Evolutionary conservation across 2,888 invertebrate genomes (phyloP).

Genomic region (Plutella xylostella): DNA sequence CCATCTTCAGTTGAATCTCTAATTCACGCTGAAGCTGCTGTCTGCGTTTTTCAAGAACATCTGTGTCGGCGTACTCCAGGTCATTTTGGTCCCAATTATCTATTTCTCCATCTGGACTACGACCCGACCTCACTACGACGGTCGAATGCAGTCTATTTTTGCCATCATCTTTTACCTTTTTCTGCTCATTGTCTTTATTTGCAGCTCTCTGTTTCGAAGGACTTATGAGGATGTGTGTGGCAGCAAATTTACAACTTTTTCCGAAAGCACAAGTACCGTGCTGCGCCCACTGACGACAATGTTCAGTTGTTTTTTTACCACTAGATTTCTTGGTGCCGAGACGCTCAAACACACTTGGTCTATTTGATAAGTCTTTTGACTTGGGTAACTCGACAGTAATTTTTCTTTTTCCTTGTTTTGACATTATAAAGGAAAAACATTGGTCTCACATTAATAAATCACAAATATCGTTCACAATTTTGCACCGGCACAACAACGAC

Average conservation of each 20-base stretch:
- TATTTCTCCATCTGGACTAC: slow-evolving; percentile 75
- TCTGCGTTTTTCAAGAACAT: slow-evolving; percentile 80
- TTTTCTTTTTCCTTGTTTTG: slow-evolving; percentile 80
- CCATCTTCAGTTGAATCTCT: slow-evolving; percentile 83
- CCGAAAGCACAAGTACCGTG: slow-evolving; percentile 83
- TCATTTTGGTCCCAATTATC: slow-evolving; percentile 84
- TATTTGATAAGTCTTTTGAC: slow-evolving; percentile 73
- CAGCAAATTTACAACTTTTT: slow-evolving; percentile 81
- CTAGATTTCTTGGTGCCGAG: slow-evolving; percentile 79
- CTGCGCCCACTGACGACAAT: slow-evolving; percentile 82
- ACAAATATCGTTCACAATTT: slow-evolving; percentile 1
- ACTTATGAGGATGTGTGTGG: slow-evolving; percentile 79
- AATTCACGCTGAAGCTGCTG: slow-evolving; percentile 81
- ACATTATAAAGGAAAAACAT: slow-evolving; percentile 65
- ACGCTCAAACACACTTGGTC: slow-evolving; percentile 87
- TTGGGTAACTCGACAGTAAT: slow-evolving; percentile 81
- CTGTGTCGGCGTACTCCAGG: slow-evolving; percentile 84
- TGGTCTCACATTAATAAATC: slow-evolving; percentile 30
- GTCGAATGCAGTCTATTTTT: slow-evolving; percentile 75
- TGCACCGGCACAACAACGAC: slow-evolving; percentile 5
- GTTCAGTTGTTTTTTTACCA: slow-evolving; percentile 72
- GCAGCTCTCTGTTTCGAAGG: slow-evolving; percentile 79
- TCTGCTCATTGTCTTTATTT: slow-evolving; percentile 72
- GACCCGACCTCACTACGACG: slow-evolving; percentile 67
- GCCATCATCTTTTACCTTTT: slow-evolving; percentile 70